Evolutionary conservation across 2,113 vertebrate species (phyloP).

Genomic region (Ammodytes marinus): DNA sequence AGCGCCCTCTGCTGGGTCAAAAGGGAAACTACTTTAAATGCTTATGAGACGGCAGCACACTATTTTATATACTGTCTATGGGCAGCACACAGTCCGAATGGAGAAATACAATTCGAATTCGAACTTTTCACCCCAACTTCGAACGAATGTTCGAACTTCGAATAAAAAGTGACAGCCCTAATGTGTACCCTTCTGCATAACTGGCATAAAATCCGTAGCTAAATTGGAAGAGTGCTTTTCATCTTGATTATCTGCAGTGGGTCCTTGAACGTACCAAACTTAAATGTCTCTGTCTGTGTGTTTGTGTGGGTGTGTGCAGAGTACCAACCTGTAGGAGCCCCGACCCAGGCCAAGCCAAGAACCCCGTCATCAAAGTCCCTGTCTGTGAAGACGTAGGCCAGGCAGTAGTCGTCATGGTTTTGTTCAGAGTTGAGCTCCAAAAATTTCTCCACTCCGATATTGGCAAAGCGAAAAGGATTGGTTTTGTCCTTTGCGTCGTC

Average conservation of each 20-base stretch:
- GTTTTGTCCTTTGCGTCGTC: constrained; percentile 86
- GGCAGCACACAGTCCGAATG: too few species aligned
- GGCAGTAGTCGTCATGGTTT: constrained; percentile 97
- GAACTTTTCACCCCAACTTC: too few species aligned
- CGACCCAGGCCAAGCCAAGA: constrained; percentile 98
- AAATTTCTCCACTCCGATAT: constrained; percentile 99
- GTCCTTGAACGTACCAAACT: neutral
- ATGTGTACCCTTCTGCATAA: neutral
- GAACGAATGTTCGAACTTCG: too few species aligned
- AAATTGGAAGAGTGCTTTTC: neutral
- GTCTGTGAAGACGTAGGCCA: constrained; percentile 98
- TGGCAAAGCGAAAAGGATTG: constrained; percentile 97
- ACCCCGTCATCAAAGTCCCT: constrained; percentile 98
- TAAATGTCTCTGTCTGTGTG: constrained; percentile 3
- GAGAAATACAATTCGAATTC: too few species aligned
- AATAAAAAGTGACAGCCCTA: too few species aligned
- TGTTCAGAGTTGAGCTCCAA: constrained; percentile 98
- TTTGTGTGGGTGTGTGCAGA: neutral
- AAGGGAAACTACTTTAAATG: too few species aligned
- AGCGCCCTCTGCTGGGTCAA: too few species aligned
- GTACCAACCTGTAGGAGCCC: constrained; percentile 92
- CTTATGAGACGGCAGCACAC: too few species aligned
- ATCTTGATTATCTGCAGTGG: neutral
- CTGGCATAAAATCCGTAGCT: neutral
- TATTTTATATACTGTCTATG: too few species aligned